These are phyloP conservation scores for Lepidurus arcticus DNA, from an alignment of 1,140 invertebrate genomes.

Conservation along the genomic window DNA sequence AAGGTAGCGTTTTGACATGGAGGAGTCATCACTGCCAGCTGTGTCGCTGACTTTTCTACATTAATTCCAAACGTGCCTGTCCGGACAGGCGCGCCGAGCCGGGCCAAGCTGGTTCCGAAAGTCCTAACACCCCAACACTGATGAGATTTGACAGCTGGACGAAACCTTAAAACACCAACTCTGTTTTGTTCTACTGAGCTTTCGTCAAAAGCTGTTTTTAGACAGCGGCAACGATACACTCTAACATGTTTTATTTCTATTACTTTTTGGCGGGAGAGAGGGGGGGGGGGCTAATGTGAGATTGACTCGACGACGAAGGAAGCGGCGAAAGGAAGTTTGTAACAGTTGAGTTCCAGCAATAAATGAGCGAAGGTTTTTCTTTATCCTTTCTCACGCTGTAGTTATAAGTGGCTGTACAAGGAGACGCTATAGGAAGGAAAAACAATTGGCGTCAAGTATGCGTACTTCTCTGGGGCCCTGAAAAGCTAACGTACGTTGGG, in stretches of 20 bases:
- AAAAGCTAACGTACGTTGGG: too few relatives aligned
- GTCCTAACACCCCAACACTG: not conserved
- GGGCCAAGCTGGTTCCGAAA: not conserved
- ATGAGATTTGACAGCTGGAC: not conserved
- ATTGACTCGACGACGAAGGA: not conserved
- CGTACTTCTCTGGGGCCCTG: too few relatives aligned
- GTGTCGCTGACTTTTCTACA: not conserved
- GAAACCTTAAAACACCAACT: not conserved
- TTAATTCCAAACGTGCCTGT: slow-evolving; percentile 10
- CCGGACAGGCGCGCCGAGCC: not conserved
- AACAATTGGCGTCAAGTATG: not conserved
- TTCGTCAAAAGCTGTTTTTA: not conserved
- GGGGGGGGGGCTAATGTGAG: not conserved
- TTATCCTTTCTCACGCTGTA: not conserved
- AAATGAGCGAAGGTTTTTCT: not conserved
- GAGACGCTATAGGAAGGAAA: not conserved
- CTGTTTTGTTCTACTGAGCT: not conserved
- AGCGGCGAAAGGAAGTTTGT: not conserved
- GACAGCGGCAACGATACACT: not conserved
- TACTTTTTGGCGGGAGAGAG: too few relatives aligned
- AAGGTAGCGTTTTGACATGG: slow-evolving; percentile 1
- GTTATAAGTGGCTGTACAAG: not conserved
- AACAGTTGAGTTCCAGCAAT: not conserved
- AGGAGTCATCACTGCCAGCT: not conserved
- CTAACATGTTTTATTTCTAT: not conserved